These are phyloP conservation scores for Aphis craccivora DNA, from an alignment of 1,140 invertebrate genomes.

Conservation along the genomic window DNA sequence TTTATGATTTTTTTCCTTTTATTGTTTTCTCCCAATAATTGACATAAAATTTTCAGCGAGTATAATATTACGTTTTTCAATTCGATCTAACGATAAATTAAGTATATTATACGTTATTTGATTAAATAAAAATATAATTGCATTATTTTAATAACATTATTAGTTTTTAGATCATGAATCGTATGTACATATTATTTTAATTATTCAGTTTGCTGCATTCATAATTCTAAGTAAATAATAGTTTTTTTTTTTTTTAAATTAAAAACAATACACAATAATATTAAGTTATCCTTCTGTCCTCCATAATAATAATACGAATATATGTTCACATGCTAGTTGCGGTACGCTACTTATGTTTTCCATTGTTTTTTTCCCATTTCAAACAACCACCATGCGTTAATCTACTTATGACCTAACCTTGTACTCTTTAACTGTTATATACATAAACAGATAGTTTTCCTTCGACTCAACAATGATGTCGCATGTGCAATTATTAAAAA, in stretches of 20 bases:
- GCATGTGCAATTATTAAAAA: not conserved
- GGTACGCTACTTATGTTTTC: not conserved
- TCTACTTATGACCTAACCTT: conserved; percentile 34
- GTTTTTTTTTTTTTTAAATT: not conserved
- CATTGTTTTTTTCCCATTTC: not conserved
- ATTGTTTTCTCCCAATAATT: not conserved
- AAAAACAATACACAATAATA: not conserved
- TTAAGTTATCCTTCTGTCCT: not conserved
- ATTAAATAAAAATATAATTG: not conserved
- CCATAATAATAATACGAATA: not conserved
- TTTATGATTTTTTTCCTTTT: not conserved
- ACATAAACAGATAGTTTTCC: not conserved
- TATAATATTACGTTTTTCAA: not conserved
- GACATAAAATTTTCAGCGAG: no score
- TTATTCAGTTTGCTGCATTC: not conserved
- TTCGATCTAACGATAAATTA: not conserved
- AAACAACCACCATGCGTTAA: conserved; percentile 20
- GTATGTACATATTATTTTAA: not conserved
- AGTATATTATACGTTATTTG: not conserved
- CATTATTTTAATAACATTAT: not conserved
- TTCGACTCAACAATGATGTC: not conserved
- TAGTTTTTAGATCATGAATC: not conserved
- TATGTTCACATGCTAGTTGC: not conserved
- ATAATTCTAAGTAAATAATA: not conserved
- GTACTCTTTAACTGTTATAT: conserved; percentile 24